Evolutionary conservation across 2,113 vertebrate species (phyloP).

Genomic region (Campylomormyrus numenius): DNA sequence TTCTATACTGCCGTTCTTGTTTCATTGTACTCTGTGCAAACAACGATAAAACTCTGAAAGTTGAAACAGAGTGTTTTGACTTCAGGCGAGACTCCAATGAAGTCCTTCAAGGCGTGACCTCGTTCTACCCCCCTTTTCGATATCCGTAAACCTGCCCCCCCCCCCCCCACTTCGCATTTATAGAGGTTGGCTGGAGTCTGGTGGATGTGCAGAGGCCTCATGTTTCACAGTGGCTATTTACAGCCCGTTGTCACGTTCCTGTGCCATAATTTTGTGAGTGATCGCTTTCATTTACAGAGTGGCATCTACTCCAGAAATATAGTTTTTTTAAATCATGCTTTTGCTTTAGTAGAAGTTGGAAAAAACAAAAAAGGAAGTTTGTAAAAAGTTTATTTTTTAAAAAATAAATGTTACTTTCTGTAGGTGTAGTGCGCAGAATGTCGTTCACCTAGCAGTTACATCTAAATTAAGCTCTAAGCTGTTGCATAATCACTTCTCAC

Average conservation of each 20-base stretch:
- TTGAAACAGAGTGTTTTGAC: constrained; percentile 23
- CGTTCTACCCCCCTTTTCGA: constrained; percentile 41
- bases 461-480: not conserved
- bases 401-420: not conserved
- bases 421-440: not conserved
- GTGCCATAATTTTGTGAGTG: constrained; percentile 48
- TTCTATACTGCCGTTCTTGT: not conserved
- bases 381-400: not conserved
- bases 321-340: constrained; percentile 36
- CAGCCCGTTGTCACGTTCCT: constrained; percentile 44
- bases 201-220: constrained; percentile 23
- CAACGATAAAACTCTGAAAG: not conserved
- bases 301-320: constrained; percentile 49
- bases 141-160: constrained; percentile 39
- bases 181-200: constrained; percentile 39
- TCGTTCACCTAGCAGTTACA: not conserved
- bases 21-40: constrained; percentile 23
- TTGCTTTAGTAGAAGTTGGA: constrained; percentile 43
- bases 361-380: constrained; percentile 23
- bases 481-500: not conserved
- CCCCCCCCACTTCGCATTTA: constrained; percentile 52
- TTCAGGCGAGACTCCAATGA: constrained; percentile 14
- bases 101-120: constrained; percentile 49
- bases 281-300: constrained; percentile 39
- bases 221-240: constrained; percentile 48